Base-by-base conservation (phyloP, 2,113 vertebrate species). In the Kryptolebias marmoratus region DNA sequence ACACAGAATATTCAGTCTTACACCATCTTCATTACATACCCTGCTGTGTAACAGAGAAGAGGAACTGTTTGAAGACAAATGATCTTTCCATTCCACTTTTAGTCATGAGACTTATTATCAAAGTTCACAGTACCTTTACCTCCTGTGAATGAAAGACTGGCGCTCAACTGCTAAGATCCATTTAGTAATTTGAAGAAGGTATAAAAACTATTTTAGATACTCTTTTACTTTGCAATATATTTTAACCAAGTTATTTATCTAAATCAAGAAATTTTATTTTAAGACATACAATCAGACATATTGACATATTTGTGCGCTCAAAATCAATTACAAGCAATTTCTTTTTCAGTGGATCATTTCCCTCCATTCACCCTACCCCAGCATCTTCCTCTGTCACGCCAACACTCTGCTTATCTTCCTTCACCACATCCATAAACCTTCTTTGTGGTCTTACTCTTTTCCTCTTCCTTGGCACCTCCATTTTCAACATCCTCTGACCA, bases 1-100 rank as follows among this genome's bases (percentile, higher is more conserved):
- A 78, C 80, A 73, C 68, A 13, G 49, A 70, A 85, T 74, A 81
- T 84, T 81, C 80, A 79, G 65, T 66, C 70, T 81, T 66, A 58
- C 77, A 71, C 80, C 68, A 56, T 86, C 84, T 86, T 86, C 86
- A 90, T 91, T 91, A 88, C 67, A 56, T 11, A 66, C 55, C 85
- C 83, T 0, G 42, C 85, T 83, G 85, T 85, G 81, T 75, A 61
- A 71, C 64, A 36, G 64, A 69, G 71, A 75, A 65, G 61, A 44
- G 67, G 69, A 71, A 69, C 18, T 13, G 44, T 74, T 75, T 48
- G 62, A 84, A 88, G 88, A 89, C 75, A 79, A 89, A 88, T 84
- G 81, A 68, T 70, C 72, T 45, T 64, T 68, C 50, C 78, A 72
- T 84, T 91, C 67, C 76, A 81, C 79, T 77, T 75, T 69, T 55